Conservation (phyloP, 2,888 invertebrate species). For the Mechanitis messenoides region DNA sequence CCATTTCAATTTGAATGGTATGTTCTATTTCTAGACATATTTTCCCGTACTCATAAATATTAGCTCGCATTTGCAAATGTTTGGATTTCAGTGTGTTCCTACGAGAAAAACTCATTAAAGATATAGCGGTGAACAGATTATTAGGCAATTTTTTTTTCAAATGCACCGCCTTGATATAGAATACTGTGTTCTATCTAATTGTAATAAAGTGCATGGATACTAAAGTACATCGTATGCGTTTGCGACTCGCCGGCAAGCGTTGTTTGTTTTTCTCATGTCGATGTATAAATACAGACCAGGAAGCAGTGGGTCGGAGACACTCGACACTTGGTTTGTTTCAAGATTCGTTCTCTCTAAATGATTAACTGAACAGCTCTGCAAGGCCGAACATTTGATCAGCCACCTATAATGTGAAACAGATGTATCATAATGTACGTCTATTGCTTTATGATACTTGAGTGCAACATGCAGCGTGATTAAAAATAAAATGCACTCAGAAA, state of each 20-base stretch:
- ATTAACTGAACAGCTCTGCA: not conserved
- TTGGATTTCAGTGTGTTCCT: slow-evolving; percentile 14
- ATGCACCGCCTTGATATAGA: not conserved
- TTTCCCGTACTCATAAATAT: slow-evolving; percentile 22
- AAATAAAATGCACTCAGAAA: slow-evolving; percentile 19
- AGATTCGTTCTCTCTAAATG: not conserved
- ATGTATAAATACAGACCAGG: slow-evolving; percentile 71
- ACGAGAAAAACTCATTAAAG: slow-evolving; percentile 7
- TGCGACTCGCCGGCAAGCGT: slow-evolving; percentile 48
- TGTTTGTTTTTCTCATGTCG: slow-evolving; percentile 72
- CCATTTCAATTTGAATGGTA: slow-evolving; percentile 66
- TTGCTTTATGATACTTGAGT: slow-evolving; percentile 16
- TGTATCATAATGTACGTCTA: slow-evolving; percentile 5
- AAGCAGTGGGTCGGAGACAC: slow-evolving; percentile 49
- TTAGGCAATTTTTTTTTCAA: not conserved
- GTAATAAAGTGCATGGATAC: slow-evolving; percentile 31
- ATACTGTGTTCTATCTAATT: slow-evolving; percentile 23
- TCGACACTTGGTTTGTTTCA: slow-evolving; percentile 44
- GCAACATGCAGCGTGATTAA: slow-evolving; percentile 25
- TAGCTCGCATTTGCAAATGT: slow-evolving; percentile 14
- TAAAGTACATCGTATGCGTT: slow-evolving; percentile 23
- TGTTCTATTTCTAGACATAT: slow-evolving; percentile 39
- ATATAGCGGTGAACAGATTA: not conserved
- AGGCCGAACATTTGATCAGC: slow-evolving; percentile 6
- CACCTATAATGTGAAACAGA: slow-evolving; percentile 11